phyloP scores from a whole-genome alignment of 1,140 invertebrate species.

The Heliconius nattereri region DNA sequence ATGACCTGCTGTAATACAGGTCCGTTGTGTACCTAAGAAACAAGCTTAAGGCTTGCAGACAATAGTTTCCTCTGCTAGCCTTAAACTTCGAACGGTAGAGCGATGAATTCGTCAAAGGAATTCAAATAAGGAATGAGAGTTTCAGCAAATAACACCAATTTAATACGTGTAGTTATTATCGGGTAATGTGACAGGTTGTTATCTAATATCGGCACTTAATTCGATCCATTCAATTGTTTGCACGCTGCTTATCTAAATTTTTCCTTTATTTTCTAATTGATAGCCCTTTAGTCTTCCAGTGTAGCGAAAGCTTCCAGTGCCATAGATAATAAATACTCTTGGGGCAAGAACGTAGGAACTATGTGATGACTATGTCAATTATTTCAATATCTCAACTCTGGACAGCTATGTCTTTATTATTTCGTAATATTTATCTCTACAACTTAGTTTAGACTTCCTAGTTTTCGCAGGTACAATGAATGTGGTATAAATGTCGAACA shows the following conservation, averaged over 20 bases:
- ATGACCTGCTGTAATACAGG: slow-evolving; percentile 38
- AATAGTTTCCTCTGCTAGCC: slow-evolving; percentile 26
- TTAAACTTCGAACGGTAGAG: slow-evolving; percentile 8
- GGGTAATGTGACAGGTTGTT: slow-evolving; percentile 61
- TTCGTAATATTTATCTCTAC: slow-evolving; percentile 50
- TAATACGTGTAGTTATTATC: slow-evolving; percentile 60
- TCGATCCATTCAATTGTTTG: slow-evolving; percentile 55
- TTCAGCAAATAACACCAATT: slow-evolving; percentile 69
- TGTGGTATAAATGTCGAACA: slow-evolving; percentile 74
- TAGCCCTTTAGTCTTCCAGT: slow-evolving; percentile 64
- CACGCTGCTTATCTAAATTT: slow-evolving; percentile 53
- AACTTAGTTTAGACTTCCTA: slow-evolving; percentile 63
- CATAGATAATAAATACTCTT: slow-evolving; percentile 60
- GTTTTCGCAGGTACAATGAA: slow-evolving; percentile 65
- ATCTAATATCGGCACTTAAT: slow-evolving; percentile 55
- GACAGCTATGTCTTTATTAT: slow-evolving; percentile 52
- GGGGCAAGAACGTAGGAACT: slow-evolving; percentile 71
- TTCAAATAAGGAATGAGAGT: slow-evolving; percentile 37
- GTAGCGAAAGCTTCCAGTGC: slow-evolving; percentile 63
- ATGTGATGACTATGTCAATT: slow-evolving; percentile 81
- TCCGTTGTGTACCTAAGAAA: slow-evolving; percentile 8
- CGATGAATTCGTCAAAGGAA: slow-evolving; percentile 25
- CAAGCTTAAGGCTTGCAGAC: background rate
- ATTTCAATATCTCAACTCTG: slow-evolving; percentile 70
- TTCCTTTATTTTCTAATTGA: slow-evolving; percentile 45